Conservation (phyloP, 1,140 invertebrate genomes). For the Spodoptera frugiperda region DNA sequence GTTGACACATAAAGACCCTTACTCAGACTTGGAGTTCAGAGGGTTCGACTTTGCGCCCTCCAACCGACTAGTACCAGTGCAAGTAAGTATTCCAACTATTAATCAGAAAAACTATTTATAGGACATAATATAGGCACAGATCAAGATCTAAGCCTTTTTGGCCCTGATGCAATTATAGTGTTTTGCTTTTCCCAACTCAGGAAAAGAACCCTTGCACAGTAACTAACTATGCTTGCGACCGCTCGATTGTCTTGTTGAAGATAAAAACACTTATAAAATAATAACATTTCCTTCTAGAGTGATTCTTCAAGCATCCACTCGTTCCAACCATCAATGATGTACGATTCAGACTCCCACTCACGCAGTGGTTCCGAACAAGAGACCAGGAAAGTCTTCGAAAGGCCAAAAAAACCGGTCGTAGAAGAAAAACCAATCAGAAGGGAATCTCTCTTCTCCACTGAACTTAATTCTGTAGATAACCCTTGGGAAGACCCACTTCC, state of each 20-base stretch:
- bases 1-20: slow-evolving; percentile 19
- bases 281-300: slow-evolving; percentile 57
- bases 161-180: too few relatives aligned
- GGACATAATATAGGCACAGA: too few relatives aligned
- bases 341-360: slow-evolving; percentile 71
- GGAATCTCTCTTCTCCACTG: slow-evolving; percentile 71
- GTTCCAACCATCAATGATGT: slow-evolving; percentile 51
- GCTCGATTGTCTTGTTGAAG: too few relatives aligned
- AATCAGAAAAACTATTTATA: background rate
- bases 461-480: slow-evolving; percentile 66
- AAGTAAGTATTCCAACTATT: slow-evolving; percentile 25
- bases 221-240: too few relatives aligned
- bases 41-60: slow-evolving; percentile 49
- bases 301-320: slow-evolving; percentile 70
- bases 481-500: slow-evolving; percentile 66
- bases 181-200: too few relatives aligned
- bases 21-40: slow-evolving; percentile 48
- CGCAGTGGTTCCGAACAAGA: slow-evolving; percentile 60
- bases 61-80: slow-evolving; percentile 24
- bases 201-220: too few relatives aligned
- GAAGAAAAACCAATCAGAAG: slow-evolving; percentile 62
- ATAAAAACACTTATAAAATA: background rate
- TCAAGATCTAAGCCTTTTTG: too few relatives aligned
- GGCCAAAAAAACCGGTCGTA: slow-evolving; percentile 53
- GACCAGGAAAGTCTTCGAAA: slow-evolving; percentile 46